Evolutionary conservation across 1,140 invertebrate genomes (phyloP).

Genomic region (Tetramorium simillimum): DNA sequence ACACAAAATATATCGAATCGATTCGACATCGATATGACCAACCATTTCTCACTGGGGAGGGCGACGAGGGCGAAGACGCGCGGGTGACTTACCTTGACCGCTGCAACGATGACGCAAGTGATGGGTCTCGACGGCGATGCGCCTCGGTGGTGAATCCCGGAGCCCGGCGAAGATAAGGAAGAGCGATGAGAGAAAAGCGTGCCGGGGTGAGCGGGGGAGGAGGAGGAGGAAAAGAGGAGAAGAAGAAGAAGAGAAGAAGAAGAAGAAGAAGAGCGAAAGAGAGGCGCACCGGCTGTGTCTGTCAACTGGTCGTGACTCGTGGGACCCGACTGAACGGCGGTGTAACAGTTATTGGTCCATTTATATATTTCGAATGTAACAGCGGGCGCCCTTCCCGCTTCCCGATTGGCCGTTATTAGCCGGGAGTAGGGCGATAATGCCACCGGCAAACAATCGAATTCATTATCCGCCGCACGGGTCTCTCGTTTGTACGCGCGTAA

Average conservation of each 20-base stretch:
- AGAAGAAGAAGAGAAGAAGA: neutral
- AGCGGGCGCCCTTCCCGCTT: constrained; percentile 64
- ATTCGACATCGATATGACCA: too few relatives aligned
- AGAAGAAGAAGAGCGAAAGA: neutral
- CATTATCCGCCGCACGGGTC: constrained; percentile 63
- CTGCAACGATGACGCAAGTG: too few relatives aligned
- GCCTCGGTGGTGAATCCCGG: too few relatives aligned
- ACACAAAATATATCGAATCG: too few relatives aligned
- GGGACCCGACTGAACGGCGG: constrained; percentile 67
- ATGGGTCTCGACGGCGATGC: too few relatives aligned
- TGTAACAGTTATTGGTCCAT: constrained; percentile 73
- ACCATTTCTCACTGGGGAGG: too few relatives aligned
- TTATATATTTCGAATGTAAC: constrained; percentile 75
- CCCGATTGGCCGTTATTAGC: constrained; percentile 65
- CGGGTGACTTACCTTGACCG: too few relatives aligned
- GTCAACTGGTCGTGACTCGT: constrained; percentile 56
- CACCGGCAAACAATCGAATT: constrained; percentile 73
- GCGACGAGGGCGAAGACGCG: too few relatives aligned
- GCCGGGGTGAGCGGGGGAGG: too few relatives aligned
- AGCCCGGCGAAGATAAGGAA: too few relatives aligned
- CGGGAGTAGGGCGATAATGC: constrained; percentile 72
- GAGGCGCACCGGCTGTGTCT: constrained; percentile 32
- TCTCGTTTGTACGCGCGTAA: constrained; percentile 66
- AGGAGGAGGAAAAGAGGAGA: too few relatives aligned
- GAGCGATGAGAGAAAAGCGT: too few relatives aligned